A percentile compares a stretch with the other conserved stretches of the same genome.
phyloP scores from a whole-genome alignment of 1,140 invertebrate species.

The Rhyzopertha dominica region DNA sequence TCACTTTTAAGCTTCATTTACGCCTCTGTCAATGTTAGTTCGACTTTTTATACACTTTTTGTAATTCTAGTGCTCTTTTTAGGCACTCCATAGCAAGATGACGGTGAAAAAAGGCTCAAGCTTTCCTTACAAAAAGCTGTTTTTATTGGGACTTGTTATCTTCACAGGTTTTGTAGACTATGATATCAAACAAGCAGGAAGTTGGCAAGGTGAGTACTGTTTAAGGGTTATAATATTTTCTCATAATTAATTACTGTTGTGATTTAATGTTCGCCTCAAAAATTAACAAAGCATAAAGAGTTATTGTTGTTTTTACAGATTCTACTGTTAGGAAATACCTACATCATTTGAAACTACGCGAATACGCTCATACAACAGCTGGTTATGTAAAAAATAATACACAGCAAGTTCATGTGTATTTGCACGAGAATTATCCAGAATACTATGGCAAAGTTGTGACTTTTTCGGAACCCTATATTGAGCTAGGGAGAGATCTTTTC shows the following conservation, averaged over 20 bases:
- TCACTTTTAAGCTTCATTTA: background rate
- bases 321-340: constrained; percentile 55
- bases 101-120: constrained; percentile 22
- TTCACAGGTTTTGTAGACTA: constrained; percentile 21
- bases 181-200: constrained; percentile 30
- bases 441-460: constrained; percentile 56
- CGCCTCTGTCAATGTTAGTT: background rate
- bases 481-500: constrained; percentile 54
- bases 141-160: constrained; percentile 18
- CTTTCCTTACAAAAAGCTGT: constrained; percentile 25
- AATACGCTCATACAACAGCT: constrained; percentile 55
- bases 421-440: constrained; percentile 61
- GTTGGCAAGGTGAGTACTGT: constrained; percentile 24
- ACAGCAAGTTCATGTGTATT: constrained; percentile 57
- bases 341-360: constrained; percentile 55
- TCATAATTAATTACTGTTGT: too few relatives aligned
- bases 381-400: constrained; percentile 48
- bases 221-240: constrained; percentile 17
- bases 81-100: constrained; percentile 37
- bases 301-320: too few relatives aligned
- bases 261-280: too few relatives aligned
- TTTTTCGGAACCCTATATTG: constrained; percentile 54
- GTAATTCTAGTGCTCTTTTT: too few relatives aligned
- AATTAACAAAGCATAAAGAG: too few relatives aligned
- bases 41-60: constrained; percentile 12